These are phyloP conservation scores for Plecturocebus donacophilus DNA, from an alignment of 2,113 vertebrate genomes.

Conservation along the genomic window DNA sequence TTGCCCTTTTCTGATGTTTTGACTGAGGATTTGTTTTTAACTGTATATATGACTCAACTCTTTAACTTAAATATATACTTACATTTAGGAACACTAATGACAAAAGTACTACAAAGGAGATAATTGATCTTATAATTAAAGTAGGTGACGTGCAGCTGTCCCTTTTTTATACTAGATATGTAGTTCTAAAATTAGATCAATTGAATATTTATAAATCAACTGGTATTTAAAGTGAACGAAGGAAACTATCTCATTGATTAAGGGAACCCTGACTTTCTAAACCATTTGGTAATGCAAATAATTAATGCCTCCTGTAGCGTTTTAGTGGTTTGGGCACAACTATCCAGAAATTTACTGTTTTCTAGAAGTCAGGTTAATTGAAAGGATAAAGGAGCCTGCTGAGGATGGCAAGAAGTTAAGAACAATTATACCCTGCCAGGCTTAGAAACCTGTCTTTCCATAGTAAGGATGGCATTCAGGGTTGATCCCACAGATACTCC, in stretches of 20 bases:
- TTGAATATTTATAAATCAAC: slow-evolving; percentile 15
- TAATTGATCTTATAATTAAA: slow-evolving; percentile 34
- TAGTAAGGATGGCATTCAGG: not conserved
- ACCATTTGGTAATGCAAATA: not conserved
- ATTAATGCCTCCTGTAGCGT: not conserved
- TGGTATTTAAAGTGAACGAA: slow-evolving; percentile 26
- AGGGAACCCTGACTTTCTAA: not conserved
- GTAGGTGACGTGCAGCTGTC: not conserved
- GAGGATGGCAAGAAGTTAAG: not conserved
- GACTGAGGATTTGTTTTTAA: slow-evolving; percentile 56
- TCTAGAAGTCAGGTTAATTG: not conserved
- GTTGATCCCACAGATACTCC: not conserved
- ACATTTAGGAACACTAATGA: slow-evolving; percentile 18
- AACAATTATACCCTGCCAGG: not conserved
- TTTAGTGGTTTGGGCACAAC: not conserved
- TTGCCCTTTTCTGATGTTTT: slow-evolving; percentile 51
- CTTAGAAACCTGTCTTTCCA: not conserved
- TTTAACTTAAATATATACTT: slow-evolving; percentile 48
- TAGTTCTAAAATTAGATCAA: not conserved
- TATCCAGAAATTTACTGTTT: not conserved
- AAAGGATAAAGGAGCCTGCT: not conserved
- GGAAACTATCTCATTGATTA: not conserved
- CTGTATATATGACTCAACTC: slow-evolving; percentile 18
- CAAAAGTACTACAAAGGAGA: not conserved
- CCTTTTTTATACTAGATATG: not conserved